Evolutionary conservation across 2,797 vertebrate genomes (phyloP), one percentile per base, ranked within the genome.

Genomic region (Characodon lateralis): DNA sequence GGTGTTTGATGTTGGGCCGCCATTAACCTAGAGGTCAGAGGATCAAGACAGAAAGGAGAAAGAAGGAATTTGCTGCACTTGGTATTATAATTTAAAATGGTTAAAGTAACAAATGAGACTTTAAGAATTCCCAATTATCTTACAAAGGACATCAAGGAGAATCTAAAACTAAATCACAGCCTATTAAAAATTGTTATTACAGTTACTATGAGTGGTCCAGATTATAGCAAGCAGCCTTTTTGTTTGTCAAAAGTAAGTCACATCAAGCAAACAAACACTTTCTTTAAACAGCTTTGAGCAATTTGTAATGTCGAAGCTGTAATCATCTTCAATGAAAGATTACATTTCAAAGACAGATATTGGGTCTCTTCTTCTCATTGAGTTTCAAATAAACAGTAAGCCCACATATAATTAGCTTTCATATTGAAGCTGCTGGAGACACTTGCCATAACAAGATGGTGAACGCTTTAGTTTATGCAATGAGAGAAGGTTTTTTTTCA

Each of bases 21-120:
- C 84, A 91, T 93, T 93, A 92, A 91, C 92, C 92, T 76, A 70
- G 81, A 87, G 90, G 89, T 92, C 90, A 83, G 53, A 69, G 83
- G 78, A 81, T 86, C 78, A 13, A 75, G 82, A 78, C 55, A 46
- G 61, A 3, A 78, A 86, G 75, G 85, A 89, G 78, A 80, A 75
- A 80, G 81, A 55, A 71, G 76, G 74, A 50, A 80, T 77, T 72
- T 69, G 69, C 48, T 58, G 71, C 79, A 76, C 59, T 72, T 10
- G 12, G 55, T 10, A 22, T 63, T 51, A 28, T 70, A 31, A 84
- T 81, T 80, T 68, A 78, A 66, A 70, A 75, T 14, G 12, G 71
- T 22, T 48, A 74, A 53, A 35, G 26, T 61, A 26, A 74, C 5
- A 0, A 71, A 22, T 48, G 14, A 71, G 46, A 41, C 48, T 39